Base-by-base conservation (phyloP, 2,797 vertebrate genomes). In the Xenops minutus region DNA sequence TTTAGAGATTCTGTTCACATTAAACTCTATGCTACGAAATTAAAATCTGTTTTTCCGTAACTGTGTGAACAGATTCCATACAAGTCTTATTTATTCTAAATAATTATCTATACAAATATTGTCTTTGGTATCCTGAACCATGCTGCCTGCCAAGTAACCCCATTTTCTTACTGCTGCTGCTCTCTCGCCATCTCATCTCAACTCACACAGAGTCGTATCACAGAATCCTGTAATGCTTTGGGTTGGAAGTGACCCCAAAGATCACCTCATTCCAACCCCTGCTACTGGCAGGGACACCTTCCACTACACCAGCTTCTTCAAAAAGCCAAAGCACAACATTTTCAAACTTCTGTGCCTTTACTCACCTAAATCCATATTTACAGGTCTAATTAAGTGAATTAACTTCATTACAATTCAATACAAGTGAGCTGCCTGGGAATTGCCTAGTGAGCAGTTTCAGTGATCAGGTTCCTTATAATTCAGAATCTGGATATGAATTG, bases 1-100 rank as follows among this genome's bases (percentile, higher is more conserved):
- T 84, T 97, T 94, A 89, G 91, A 93, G 63, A 89, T 95, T 95
- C 91, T 80, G 41, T 67, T 91, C 88, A 83, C 74, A 86, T 74
- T 75, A 61, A 58, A 84, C 41, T 58, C 20, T 51, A 32, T 13
- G 46, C 58, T 83, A 58, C 59, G 84, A 89, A 85, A 83, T 76
- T 69, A 69, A 75, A 78, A 79, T 82, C 66, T 68, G 55, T 56
- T 86, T 36, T 94, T 80, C 43, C 56, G 36, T 56, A 82, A 71
- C 36, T n/a, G 26, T 80, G 66, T 49, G 91, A 92, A 58, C 32
- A 52, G 69, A 92, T 78, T 92, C 74, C 3, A 4, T 34, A 22
- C 29, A 9, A 88, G 29, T 21, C 22, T 78, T 93, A 79, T 91
- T 89, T 90, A 90, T 75, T 51, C 74, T 15, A 29, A 27, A 13